Evolutionary conservation across 2,888 invertebrate genomes (phyloP).

Genomic region (Latrodectus elegans): DNA sequence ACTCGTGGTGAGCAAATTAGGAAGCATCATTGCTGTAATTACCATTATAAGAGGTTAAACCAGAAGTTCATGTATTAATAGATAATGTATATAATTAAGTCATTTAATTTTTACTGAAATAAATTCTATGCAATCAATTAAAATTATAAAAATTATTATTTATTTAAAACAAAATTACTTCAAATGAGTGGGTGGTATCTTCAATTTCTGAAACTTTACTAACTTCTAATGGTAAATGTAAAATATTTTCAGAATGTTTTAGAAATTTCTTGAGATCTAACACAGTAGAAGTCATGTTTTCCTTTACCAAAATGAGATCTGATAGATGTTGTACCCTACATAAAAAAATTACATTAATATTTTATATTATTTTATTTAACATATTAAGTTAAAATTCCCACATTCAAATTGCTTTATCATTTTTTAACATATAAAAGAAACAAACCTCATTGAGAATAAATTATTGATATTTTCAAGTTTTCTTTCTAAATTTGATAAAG

Average conservation of each 20-base stretch:
- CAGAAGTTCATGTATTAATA: too few relatives aligned
- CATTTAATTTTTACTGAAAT: too few relatives aligned
- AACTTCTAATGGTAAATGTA: conserved; percentile 5
- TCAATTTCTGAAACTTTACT: conserved; percentile 32
- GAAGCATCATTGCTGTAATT: too few relatives aligned
- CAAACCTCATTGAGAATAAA: background rate
- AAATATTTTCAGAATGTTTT: conserved; percentile 5
- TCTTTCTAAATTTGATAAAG: background rate
- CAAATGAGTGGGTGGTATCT: background rate
- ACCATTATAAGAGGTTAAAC: too few relatives aligned
- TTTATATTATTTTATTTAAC: background rate
- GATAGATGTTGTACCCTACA: background rate
- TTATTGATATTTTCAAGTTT: background rate
- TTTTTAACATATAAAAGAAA: background rate
- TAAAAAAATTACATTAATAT: background rate
- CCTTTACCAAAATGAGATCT: background rate
- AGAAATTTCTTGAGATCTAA: conserved; percentile 10
- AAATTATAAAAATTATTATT: background rate
- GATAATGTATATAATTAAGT: too few relatives aligned
- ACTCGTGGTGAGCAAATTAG: too few relatives aligned
- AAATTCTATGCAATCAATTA: too few relatives aligned
- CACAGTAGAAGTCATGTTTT: background rate
- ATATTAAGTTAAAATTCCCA: background rate
- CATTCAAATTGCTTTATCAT: background rate
- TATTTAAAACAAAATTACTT: conserved; percentile 7